These are phyloP conservation scores for Troilus luridus DNA, from an alignment of 2,888 invertebrate species.

Conservation along the genomic window DNA sequence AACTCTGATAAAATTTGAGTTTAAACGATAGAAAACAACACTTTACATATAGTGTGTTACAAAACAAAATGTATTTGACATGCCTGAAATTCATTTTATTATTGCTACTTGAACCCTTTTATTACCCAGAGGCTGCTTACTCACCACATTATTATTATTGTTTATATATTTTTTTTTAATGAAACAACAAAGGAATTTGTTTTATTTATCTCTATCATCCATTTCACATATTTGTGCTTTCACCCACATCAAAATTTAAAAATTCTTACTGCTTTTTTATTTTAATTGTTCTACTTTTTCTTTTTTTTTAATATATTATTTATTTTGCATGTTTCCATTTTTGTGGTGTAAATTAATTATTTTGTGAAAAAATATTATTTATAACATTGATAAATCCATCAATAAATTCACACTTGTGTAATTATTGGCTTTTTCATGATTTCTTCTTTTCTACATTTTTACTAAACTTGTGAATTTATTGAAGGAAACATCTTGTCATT, in stretches of 20 bases:
- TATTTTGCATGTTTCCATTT: not conserved
- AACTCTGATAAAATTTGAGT: not conserved
- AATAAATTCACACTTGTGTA: not conserved
- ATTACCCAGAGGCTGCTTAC: constrained; percentile 8
- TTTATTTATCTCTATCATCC: constrained; percentile 37
- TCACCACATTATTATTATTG: not conserved
- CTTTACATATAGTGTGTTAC: not conserved
- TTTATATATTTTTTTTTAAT: not conserved
- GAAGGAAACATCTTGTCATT: not conserved
- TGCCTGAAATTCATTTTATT: constrained; percentile 21
- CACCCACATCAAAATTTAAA: not conserved
- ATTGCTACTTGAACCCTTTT: not conserved
- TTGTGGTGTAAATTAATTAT: not conserved
- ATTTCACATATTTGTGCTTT: not conserved
- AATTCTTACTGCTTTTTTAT: not conserved
- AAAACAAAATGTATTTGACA: constrained; percentile 33
- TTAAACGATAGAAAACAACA: not conserved
- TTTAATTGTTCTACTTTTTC: not conserved
- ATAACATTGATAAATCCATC: not conserved
- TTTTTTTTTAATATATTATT: not conserved
- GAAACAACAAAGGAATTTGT: not conserved
- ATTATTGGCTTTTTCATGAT: no score
- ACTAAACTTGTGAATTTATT: not conserved
- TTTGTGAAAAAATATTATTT: not conserved
- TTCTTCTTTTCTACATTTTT: not conserved